Base-by-base conservation (phyloP, 37 sponge, comb jelly and placozoan genomes). In the Chondrilla cf. caribensis region DNA sequence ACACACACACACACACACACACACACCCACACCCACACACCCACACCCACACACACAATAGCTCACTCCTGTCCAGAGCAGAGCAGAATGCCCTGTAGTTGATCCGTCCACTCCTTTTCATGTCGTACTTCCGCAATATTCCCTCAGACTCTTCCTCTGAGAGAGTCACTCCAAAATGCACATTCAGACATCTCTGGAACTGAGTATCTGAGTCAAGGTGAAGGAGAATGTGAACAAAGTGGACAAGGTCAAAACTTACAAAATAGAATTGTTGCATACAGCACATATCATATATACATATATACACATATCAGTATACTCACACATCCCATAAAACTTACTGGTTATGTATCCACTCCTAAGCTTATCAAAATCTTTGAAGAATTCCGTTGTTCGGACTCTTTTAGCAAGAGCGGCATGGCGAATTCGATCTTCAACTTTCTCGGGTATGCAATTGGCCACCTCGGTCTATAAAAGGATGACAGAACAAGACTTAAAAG, bases 181-280 rank as follows among this genome's bases (percentile, higher is more conserved):
- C 87, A 80, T 91, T 86, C 41, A 97, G 75, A 58, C 90, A 94
- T 7, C 97, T 84, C 78, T 86, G 86, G 60, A 97, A 97, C 80
- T 94, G 94, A 33, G 75, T 66, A 39, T 58, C 97, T 97, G 87
- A 18, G 54, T 11, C 29, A 18, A 25, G 36, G 41, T 28, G 58
- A 43, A 25, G n/a, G n/a, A n/a, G 0, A 5, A n/a, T n/a, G n/a
- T n/a, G n/a, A n/a, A n/a, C n/a, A 59, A 26, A 26, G 25, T 59
- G 60, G 60, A 59, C 7, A 6, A 26, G 60, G 3, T 59, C 60
- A 59, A 59, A 9, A 54, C 11, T 54, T 11, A 19, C 11, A 2
- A 59, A 2, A 6, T 6, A 59, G 22, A 59, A 59, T 59, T 59
- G 9, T 54, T 59, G 60, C 60, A 8, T 59, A 8, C 3, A 2